Base-by-base conservation (phyloP, 2,113 vertebrate species). In the Sander vitreus region DNA sequence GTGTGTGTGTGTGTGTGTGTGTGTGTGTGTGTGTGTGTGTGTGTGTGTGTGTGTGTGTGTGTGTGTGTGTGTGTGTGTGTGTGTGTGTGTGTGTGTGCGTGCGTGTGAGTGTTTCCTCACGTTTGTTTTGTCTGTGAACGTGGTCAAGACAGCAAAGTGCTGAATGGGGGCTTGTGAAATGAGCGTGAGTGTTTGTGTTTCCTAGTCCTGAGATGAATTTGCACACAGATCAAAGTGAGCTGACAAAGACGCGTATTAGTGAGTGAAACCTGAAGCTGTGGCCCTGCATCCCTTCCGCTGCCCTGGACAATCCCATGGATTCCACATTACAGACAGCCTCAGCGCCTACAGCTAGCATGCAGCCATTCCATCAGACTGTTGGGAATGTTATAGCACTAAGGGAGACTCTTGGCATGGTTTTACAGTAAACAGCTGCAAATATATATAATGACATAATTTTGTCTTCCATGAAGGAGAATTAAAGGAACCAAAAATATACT, bases 401-500 rank as follows among this genome's bases (percentile, higher is more conserved):
- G 76, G 65, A 85, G 19, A 80, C 80, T 71, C 59, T 60, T 54
- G 50, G 58, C 43, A 23, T 65, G 27, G 30, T 51, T 80, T 85
- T 57, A 27, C 27, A 27, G 27, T 27, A 78, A 89, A 81, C 92
- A 91, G 92, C 89, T 94, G 91, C 81, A 84, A 79, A 85, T 69
- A 55, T 73, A 45, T 63, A 75, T 75, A 74, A 89, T 74, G 85
- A 80, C 85, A 78, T 84, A 30, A 91, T 85, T 85, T 47, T 76
- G 16, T 87, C 64, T 45, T 74, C n/a, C 71, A 53, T 58, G 62
- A 76, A 33, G 62, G 15, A 55, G 54, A 78, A 68, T 55, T 60
- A 47, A 47, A 63, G 43, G 45, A 69, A 69, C 75, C 16, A 43
- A 67, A 77, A 57, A 33, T 51, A 6, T 8, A 45, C 19, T 66